A percentile compares a stretch with the other conserved stretches of the same genome.
Conservation (phyloP, 2,888 invertebrate species). For the Ypsolopha sequella region DNA sequence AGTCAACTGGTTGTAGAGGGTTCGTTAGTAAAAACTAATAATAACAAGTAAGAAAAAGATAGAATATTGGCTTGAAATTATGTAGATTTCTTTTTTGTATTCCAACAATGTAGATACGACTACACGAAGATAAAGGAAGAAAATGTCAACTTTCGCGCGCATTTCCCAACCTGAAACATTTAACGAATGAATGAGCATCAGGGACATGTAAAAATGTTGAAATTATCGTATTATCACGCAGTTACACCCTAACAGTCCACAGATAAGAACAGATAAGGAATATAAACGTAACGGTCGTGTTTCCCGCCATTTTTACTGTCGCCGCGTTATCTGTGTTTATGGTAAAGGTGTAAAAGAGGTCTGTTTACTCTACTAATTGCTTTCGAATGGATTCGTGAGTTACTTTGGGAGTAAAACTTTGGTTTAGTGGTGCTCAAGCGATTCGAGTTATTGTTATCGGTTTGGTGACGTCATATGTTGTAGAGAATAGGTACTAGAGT, state of each 20-base stretch:
- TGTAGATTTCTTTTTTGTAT: too few species aligned
- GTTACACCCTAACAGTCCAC: slow-evolving; percentile 3
- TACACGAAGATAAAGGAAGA: not conserved
- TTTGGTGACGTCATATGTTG: not conserved
- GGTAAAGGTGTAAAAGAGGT: not conserved
- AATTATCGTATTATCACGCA: slow-evolving; percentile 3
- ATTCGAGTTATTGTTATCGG: not conserved
- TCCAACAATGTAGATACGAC: too few species aligned
- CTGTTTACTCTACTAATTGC: slow-evolving; percentile 2
- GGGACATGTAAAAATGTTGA: not conserved
- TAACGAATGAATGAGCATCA: slow-evolving; percentile 1
- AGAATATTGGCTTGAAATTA: too few species aligned
- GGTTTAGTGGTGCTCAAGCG: not conserved
- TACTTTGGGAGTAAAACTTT: not conserved
- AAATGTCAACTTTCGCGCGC: not conserved
- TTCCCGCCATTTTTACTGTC: slow-evolving; percentile 49
- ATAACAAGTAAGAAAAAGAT: too few species aligned
- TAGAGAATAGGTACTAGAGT: too few species aligned
- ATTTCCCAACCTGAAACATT: not conserved
- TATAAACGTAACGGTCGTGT: slow-evolving; percentile 31
- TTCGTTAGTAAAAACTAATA: too few species aligned
- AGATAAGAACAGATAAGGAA: not conserved
- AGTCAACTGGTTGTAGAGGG: too few species aligned
- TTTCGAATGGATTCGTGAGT: not conserved
- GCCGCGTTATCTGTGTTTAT: slow-evolving; percentile 17